These are phyloP conservation scores for Steinernema carpocapsae DNA, from an alignment of 2,888 invertebrate genomes.

Conservation along the genomic window DNA sequence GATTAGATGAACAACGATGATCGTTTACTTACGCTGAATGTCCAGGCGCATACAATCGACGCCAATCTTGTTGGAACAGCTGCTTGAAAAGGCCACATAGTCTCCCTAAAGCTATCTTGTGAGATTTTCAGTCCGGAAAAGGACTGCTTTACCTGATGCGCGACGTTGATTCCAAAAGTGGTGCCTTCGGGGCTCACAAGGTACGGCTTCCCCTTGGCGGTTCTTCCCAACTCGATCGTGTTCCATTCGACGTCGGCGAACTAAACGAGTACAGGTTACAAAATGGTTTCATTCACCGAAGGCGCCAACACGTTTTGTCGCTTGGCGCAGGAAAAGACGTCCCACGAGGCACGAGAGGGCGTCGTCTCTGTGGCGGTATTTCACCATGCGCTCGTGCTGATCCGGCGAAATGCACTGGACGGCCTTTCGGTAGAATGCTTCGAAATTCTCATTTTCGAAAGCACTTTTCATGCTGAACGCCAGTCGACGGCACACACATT, in stretches of 20 bases:
- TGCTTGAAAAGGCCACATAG: constrained; percentile 66
- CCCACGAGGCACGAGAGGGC: constrained; percentile 63
- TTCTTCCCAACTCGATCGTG: constrained; percentile 63
- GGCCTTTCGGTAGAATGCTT: constrained; percentile 59
- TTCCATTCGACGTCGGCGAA: constrained; percentile 62
- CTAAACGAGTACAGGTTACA: constrained; percentile 42
- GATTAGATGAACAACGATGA: neutral
- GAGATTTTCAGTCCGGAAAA: too few species aligned
- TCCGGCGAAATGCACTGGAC: constrained; percentile 66
- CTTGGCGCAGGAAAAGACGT: constrained; percentile 62
- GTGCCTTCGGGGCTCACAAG: constrained; percentile 55
- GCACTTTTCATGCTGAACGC: constrained; percentile 62
- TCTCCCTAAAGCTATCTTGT: constrained; percentile 59
- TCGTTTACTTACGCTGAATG: constrained; percentile 52
- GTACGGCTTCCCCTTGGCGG: constrained; percentile 67
- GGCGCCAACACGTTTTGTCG: constrained; percentile 43
- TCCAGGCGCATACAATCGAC: constrained; percentile 68
- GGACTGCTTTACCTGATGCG: constrained; percentile 64
- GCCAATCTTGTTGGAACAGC: constrained; percentile 63
- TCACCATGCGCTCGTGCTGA: constrained; percentile 60
- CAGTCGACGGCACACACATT: constrained; percentile 61
- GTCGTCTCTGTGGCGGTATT: constrained; percentile 65
- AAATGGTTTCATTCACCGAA: neutral
- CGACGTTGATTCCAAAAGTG: constrained; percentile 64
- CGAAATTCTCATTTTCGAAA: constrained; percentile 62